Base-by-base conservation (phyloP, 1,140 invertebrate genomes). In the Episyrphus balteatus region DNA sequence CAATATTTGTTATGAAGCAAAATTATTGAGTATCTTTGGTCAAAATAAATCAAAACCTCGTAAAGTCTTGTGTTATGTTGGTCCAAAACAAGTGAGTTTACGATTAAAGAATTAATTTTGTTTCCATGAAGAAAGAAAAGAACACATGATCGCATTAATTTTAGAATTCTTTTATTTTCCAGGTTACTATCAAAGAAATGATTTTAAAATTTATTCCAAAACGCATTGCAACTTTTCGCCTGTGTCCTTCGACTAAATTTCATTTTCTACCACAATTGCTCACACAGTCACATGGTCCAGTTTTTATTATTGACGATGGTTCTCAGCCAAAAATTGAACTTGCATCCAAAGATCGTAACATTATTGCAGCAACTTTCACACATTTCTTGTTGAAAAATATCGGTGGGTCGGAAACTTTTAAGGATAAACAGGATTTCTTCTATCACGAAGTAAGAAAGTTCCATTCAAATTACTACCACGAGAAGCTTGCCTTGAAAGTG, bases 381-480 rank as follows among this genome's bases (percentile, higher is more conserved):
- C 82, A 91, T 59, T 92, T 92, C 67, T 75, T 95, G 37, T 69
- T 94, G n/a, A 91, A 91, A 72, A 94, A 94, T 73, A 93, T 94
- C 60, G 92, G 91, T 42, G 92, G 92, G 7, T 92, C 89, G 19
- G 91, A 95, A 73, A 91, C 90, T 21, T 96, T 96, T 61, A 89
- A 91, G 71, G 91, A 94, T 64, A 95, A 95, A 65, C 88, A 92
- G 70, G 87, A 91, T 58, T 93, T 92, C 70, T 94, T 95, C 71
- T 92, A 93, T 70, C 88, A 90, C 65, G 89, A 93, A 75, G 80
- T 95, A 39, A 73, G 90, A 55, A 88, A 89, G 56, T 82, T 82
- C 62, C 88, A 86, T 72, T 81, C 84, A 54, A 86, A 84, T 52
- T 82, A 87, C 60, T 83, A 86, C 58, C 87, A 92, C 63, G 87